These are phyloP conservation scores for Malurus splendens DNA, from an alignment of 2,797 vertebrate genomes.

Conservation along the genomic window DNA sequence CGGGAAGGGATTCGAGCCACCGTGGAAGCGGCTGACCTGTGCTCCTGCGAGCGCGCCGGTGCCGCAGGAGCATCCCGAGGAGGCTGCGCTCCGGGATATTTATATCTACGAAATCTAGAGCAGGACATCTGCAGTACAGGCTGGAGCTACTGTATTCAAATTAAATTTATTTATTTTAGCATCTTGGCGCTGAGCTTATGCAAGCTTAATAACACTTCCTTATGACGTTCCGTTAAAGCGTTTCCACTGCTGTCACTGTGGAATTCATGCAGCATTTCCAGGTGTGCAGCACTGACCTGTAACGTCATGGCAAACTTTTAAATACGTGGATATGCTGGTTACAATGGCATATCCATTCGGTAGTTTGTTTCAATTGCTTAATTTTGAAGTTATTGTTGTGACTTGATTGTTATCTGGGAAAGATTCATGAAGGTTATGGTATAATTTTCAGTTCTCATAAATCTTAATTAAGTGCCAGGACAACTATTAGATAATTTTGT, in stretches of 20 bases:
- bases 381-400: not conserved
- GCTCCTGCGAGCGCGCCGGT: not conserved
- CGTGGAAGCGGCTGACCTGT: not conserved
- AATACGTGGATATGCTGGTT: not conserved
- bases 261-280: not conserved
- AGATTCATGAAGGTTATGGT: not conserved
- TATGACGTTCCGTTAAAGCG: fast-evolving
- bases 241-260: not conserved
- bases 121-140: not conserved
- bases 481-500: not conserved
- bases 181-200: not conserved
- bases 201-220: not conserved
- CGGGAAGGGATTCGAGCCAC: not conserved
- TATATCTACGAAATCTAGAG: conserved; percentile 12
- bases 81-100: not conserved
- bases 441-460: not conserved
- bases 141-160: not conserved
- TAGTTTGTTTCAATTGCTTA: not conserved
- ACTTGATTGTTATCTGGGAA: not conserved
- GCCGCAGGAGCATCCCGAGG: not conserved
- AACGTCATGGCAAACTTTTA: conserved; percentile 16
- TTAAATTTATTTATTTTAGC: no score
- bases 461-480: not conserved
- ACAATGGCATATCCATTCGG: fast-evolving
- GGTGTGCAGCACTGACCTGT: not conserved